Evolutionary conservation across 2,888 invertebrate species (phyloP).

Genomic region (Ceratothoa steindachneri): DNA sequence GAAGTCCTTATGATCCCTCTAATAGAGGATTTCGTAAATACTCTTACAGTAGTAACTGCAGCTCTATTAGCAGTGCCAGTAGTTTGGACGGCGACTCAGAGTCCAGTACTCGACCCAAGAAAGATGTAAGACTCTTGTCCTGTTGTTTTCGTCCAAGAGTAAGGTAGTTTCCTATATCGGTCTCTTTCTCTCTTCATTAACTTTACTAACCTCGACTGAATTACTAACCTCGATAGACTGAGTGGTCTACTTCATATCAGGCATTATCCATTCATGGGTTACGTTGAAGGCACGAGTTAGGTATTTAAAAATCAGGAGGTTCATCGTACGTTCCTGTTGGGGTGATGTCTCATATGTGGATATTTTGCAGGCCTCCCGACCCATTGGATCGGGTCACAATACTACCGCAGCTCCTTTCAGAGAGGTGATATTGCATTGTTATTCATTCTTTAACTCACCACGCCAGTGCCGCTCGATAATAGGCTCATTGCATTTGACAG

Average conservation of each 20-base stretch:
- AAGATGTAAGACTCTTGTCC: neutral
- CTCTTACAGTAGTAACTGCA: neutral
- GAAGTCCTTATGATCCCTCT: neutral
- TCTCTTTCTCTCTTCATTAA: no score
- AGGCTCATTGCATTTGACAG: no score
- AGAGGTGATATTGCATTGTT: neutral
- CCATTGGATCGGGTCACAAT: constrained; percentile 45
- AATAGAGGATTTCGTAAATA: neutral
- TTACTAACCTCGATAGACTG: no score
- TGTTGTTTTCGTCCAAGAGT: neutral
- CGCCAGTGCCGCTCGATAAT: no score
- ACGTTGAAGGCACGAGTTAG: no score
- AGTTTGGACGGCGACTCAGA: constrained; percentile 2
- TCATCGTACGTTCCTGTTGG: no score
- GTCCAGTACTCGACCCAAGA: neutral
- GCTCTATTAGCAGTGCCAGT: neutral
- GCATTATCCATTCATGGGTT: no score
- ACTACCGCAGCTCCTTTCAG: constrained; percentile 34
- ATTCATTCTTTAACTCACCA: neutral
- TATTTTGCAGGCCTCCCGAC: neutral
- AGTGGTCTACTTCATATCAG: no score
- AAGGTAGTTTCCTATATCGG: no score
- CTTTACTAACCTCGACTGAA: no score
- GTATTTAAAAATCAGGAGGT: no score
- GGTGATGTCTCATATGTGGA: no score